These are phyloP conservation scores for Tupaia tana DNA, from an alignment of 2,113 vertebrate species.

Conservation along the genomic window DNA sequence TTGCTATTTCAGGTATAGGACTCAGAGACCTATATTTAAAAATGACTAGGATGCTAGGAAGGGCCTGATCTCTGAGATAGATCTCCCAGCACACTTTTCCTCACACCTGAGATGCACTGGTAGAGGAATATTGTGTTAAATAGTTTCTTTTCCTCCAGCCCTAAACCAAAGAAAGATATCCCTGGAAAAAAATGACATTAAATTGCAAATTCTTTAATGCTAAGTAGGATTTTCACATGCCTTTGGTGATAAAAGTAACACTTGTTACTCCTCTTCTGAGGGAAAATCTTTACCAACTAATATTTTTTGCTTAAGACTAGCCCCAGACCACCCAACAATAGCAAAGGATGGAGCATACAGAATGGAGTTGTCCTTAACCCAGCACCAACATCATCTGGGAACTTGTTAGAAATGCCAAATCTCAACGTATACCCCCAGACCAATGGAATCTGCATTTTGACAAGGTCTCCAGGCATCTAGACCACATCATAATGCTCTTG, in stretches of 20 bases:
- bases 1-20: background rate
- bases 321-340: background rate
- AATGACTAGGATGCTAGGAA: background rate
- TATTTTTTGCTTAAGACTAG: background rate
- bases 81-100: background rate
- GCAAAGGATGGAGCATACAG: background rate
- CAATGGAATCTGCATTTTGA: background rate
- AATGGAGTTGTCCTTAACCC: background rate
- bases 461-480: background rate
- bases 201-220: background rate
- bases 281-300: background rate
- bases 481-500: background rate
- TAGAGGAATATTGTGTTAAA: background rate
- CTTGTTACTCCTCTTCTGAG: background rate
- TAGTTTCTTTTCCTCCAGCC: background rate
- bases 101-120: background rate
- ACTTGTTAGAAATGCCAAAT: background rate
- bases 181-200: background rate
- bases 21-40: background rate
- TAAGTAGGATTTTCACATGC: slow-evolving; percentile 29
- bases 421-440: background rate
- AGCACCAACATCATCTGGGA: background rate
- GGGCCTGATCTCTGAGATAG: too few species aligned
- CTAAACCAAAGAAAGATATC: background rate
- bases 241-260: background rate